Base-by-base conservation (phyloP, 1,140 invertebrate genomes). In the Calosoma granatense region DNA sequence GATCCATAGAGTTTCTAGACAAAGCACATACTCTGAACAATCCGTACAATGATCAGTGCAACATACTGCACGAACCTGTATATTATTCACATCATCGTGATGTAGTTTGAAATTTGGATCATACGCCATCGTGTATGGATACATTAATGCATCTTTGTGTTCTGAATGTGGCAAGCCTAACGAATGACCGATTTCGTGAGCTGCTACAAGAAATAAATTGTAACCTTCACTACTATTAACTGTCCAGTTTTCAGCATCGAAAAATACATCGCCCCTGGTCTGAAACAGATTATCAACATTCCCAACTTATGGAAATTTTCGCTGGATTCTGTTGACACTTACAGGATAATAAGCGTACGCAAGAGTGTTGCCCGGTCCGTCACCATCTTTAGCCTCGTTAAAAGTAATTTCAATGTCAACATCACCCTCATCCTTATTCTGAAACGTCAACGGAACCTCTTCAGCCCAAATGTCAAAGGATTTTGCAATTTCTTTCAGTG, bases 111-210 rank as follows among this genome's bases (percentile, higher is more conserved):
- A 94, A 51, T 79, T 74, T 1, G 87, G 83, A 65, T 92, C 81
- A 66, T 90, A 96, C 1, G 92, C 92, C 63, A 91, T 78, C 65
- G 96, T 96, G 74, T 95, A 96, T 0, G 94, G 93, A 41, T 92
- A 92, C 94, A 97, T 97, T 1, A 97, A 72, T 0, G 94, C 90
- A 0, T 82, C 80, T 57, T 84, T 81, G 1, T 92, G 83, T 66
- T 94, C 90, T 36, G 91, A 94, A 72, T 97, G 94, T 58, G 87
- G 90, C 1, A 97, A 71, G 47, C 94, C 94, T 6, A 97, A 74
- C 1, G 92, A 93, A 71, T 97, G 94, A 1, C 94, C 94, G 64
- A 97, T 94, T 72, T 97, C 94, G 67, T 97, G 94, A 1, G 92
- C 92, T 1, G 93, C 92, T 17, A 96, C 93, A 84, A 94, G 91